phyloP scores from a whole-genome alignment of 2,888 invertebrate genomes.

The Alentia gelatinosa region DNA sequence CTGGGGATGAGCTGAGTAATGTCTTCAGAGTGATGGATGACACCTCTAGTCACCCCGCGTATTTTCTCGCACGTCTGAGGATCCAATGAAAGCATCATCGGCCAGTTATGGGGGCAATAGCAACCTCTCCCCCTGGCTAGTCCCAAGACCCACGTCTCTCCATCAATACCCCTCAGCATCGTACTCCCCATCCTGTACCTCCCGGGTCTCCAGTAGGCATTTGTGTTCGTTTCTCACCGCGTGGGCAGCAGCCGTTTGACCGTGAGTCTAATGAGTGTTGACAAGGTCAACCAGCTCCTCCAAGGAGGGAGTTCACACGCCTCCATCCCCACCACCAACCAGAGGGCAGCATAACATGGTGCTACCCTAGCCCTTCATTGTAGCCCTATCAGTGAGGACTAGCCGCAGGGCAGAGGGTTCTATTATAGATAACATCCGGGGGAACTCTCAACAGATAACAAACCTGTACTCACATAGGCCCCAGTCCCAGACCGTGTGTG shows the following conservation, averaged over 20 bases:
- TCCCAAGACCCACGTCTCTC: too few relatives aligned
- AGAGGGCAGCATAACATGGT: constrained; percentile 3
- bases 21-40: too few relatives aligned
- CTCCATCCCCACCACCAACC: neutral
- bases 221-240: neutral
- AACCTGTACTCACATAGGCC: too few relatives aligned
- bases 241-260: constrained; percentile 5
- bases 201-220: too few relatives aligned
- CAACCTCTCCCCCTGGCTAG: too few relatives aligned
- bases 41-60: too few relatives aligned
- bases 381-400: constrained; percentile 11
- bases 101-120: too few relatives aligned
- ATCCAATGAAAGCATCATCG: too few relatives aligned
- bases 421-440: neutral
- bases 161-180: too few relatives aligned
- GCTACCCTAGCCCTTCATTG: neutral
- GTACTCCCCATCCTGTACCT: too few relatives aligned
- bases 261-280: constrained; percentile 18
- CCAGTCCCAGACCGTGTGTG: neutral
- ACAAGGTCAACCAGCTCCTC: constrained; percentile 42
- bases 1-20: too few relatives aligned
- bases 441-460: neutral
- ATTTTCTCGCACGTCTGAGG: too few relatives aligned
- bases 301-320: constrained; percentile 5
- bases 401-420: neutral